Conservation (phyloP, 2,797 vertebrate genomes). For the Arremon brunneinucha region DNA sequence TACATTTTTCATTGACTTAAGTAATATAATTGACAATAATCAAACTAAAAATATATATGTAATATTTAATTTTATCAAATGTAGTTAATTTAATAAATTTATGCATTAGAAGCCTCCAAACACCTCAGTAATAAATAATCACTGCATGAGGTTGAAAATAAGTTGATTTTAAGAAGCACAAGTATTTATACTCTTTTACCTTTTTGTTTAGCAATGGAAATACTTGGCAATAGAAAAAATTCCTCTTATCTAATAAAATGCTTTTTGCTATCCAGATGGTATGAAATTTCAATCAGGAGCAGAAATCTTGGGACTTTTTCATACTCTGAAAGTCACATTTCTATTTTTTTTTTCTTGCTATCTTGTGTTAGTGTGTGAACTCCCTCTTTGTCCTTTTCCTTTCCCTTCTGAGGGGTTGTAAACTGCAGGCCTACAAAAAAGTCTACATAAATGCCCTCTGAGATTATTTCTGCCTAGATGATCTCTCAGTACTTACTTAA, state of each 20-base stretch:
- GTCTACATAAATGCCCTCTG: background rate
- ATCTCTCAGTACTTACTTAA: background rate
- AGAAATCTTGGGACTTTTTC: background rate
- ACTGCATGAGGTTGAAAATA: background rate
- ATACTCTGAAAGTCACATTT: background rate
- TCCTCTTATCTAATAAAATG: background rate
- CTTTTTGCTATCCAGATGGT: rapidly evolving
- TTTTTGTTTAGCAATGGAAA: background rate
- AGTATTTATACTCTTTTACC: background rate
- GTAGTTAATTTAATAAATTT: background rate
- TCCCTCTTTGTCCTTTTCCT: background rate
- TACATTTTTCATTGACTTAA: background rate
- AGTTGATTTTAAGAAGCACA: background rate
- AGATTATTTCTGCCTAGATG: background rate
- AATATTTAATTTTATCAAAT: background rate
- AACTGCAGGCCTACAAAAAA: background rate
- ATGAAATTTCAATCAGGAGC: background rate
- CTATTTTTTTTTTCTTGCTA: background rate
- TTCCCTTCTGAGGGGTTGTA: background rate
- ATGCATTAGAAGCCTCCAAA: background rate
- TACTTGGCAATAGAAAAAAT: background rate
- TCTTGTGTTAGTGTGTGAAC: background rate
- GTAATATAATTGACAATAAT: background rate
- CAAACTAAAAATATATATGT: background rate
- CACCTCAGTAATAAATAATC: background rate